Conservation (phyloP, 2,888 invertebrate genomes). For the Pedicia rivosa region DNA sequence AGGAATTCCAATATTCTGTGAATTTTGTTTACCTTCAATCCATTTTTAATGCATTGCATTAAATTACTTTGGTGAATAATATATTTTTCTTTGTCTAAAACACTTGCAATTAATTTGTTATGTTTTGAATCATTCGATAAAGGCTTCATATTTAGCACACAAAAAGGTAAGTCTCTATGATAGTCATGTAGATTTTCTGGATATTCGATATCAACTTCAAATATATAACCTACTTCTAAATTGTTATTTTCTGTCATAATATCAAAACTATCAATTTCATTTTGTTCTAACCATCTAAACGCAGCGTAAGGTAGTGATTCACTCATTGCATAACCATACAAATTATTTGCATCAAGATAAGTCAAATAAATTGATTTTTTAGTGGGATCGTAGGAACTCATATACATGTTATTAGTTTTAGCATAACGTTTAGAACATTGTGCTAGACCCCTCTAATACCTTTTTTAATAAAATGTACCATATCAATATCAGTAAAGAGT, state of each 20-base stretch:
- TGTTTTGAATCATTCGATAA: conserved; percentile 10
- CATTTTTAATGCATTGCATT: conserved; percentile 8
- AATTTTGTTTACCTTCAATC: conserved; percentile 14
- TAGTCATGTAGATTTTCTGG: conserved; percentile 13
- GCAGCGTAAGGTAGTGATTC: too few species aligned
- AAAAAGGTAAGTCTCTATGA: conserved; percentile 18
- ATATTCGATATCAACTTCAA: conserved; percentile 16
- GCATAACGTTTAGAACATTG: conserved; percentile 4
- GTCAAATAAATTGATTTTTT: conserved; percentile 14
- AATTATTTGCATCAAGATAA: too few species aligned
- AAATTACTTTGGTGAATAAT: conserved; percentile 21
- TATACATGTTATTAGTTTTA: conserved; percentile 5
- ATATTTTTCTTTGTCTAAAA: conserved; percentile 16
- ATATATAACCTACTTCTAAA: conserved; percentile 14
- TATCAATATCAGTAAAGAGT: conserved; percentile 3
- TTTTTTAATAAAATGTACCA: background rate
- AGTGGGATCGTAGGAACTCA: background rate
- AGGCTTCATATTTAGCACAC: conserved; percentile 13
- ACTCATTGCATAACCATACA: too few species aligned
- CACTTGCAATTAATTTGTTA: conserved; percentile 16
- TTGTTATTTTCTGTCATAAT: too few species aligned
- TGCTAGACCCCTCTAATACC: background rate
- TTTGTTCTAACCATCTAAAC: too few species aligned
- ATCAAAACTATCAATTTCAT: too few species aligned
- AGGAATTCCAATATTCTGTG: conserved; percentile 18